These are phyloP conservation scores for Aepyceros melampus DNA, from an alignment of 2,113 vertebrate genomes.

Conservation along the genomic window DNA sequence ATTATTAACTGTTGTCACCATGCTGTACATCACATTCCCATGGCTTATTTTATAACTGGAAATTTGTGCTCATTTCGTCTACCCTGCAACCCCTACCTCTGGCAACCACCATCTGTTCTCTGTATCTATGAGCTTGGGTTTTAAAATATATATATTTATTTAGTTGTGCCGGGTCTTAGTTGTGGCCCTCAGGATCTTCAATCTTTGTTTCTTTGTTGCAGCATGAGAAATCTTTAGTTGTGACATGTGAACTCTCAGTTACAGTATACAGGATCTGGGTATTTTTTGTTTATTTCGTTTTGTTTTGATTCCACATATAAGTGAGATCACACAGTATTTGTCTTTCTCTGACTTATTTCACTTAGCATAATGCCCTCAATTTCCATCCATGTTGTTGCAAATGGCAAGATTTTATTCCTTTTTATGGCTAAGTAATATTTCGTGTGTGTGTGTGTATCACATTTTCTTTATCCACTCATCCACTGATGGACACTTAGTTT, in stretches of 20 bases:
- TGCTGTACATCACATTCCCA: neutral
- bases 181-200: neutral
- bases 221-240: neutral
- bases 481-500: neutral
- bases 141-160: neutral
- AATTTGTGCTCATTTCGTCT: neutral
- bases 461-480: neutral
- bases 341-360: neutral
- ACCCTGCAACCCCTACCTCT: neutral
- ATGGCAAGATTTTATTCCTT: neutral
- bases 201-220: neutral
- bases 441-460: neutral
- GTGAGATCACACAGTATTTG: neutral
- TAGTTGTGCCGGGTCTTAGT: accelerated
- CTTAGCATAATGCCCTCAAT: neutral
- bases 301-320: neutral
- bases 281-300: neutral
- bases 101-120: neutral
- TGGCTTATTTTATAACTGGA: neutral
- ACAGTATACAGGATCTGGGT: neutral
- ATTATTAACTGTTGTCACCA: neutral
- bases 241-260: neutral
- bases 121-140: neutral
- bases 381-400: neutral
- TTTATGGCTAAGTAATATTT: neutral